Evolutionary conservation across 2,888 invertebrate genomes (phyloP).

Genomic region (Helleia helle): DNA sequence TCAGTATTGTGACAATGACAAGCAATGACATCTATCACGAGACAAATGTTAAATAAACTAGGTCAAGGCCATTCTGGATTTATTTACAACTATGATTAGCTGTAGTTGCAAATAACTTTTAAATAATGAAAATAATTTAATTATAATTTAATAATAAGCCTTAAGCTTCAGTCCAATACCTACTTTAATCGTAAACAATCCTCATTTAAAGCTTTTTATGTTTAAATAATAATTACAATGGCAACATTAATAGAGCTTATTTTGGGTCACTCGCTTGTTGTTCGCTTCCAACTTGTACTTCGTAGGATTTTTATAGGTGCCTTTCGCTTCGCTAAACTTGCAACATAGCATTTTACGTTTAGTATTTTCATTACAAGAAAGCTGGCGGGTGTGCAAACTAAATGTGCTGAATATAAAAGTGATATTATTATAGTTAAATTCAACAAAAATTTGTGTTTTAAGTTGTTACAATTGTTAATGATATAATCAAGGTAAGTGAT

Average conservation of each 20-base stretch:
- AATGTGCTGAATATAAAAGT: slow-evolving; percentile 42
- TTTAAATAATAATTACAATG: slow-evolving; percentile 35
- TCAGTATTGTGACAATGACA: slow-evolving; percentile 15
- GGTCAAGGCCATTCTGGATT: slow-evolving; percentile 44
- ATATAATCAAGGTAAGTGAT: slow-evolving; percentile 67
- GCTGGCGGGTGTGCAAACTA: slow-evolving; percentile 73
- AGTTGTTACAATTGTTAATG: slow-evolving; percentile 50
- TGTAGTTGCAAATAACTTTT: too few species aligned
- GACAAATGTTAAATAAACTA: slow-evolving; percentile 31
- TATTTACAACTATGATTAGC: slow-evolving; percentile 8
- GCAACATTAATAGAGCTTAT: slow-evolving; percentile 70
- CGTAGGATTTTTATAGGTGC: slow-evolving; percentile 66
- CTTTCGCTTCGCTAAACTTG: slow-evolving; percentile 74
- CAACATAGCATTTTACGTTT: slow-evolving; percentile 60
- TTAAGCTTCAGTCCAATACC: too few species aligned
- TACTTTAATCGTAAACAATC: slow-evolving; percentile 2
- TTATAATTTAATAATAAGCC: too few species aligned
- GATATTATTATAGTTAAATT: slow-evolving; percentile 36
- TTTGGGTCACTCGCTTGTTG: slow-evolving; percentile 70
- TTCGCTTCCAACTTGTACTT: slow-evolving; percentile 65
- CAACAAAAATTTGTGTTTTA: slow-evolving; percentile 40
- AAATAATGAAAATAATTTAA: too few species aligned
- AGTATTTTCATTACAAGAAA: slow-evolving; percentile 71
- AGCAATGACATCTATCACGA: slow-evolving; percentile 33
- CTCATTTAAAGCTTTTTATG: slow-evolving; percentile 43